phyloP scores from a whole-genome alignment of 2,888 invertebrate species.

The Ochropleura leucogaster region DNA sequence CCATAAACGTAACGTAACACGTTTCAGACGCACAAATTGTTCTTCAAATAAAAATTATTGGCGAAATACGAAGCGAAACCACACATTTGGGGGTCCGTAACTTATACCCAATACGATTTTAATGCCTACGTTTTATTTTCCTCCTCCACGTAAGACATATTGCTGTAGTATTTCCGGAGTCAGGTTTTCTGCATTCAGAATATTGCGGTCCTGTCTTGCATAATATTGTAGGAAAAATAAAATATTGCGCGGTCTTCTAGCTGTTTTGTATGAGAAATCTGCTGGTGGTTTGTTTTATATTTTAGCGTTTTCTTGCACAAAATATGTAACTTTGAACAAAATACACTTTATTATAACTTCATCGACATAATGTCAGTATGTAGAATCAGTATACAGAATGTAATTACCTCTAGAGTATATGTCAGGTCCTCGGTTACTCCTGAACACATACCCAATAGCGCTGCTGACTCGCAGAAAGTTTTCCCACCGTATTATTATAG shows the following conservation, averaged over 20 bases:
- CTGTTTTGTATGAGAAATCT: conserved; percentile 17
- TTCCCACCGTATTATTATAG: no score
- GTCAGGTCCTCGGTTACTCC: no score
- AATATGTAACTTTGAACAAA: background rate
- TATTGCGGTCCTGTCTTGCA: conserved; percentile 26
- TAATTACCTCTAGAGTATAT: no score
- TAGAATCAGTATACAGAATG: no score
- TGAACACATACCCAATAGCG: no score
- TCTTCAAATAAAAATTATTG: conserved; percentile 67
- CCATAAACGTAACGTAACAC: conserved; percentile 59
- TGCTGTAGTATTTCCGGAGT: conserved; percentile 21
- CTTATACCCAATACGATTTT: conserved; percentile 19
- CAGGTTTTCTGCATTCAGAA: conserved; percentile 31
- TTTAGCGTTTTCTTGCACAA: background rate
- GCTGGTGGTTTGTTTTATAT: background rate
- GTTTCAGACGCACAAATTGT: conserved; percentile 67
- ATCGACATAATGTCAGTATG: no score
- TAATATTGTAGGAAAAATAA: conserved; percentile 37
- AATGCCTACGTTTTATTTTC: conserved; percentile 26
- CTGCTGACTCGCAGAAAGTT: no score
- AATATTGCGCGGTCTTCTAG: conserved; percentile 9
- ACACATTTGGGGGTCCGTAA: conserved; percentile 46
- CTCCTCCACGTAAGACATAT: conserved; percentile 15
- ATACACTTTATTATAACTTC: background rate
- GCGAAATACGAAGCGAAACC: conserved; percentile 52